These are phyloP conservation scores for Boulengeromyrus knoepffleri DNA, from an alignment of 2,113 vertebrate species.

Conservation along the genomic window DNA sequence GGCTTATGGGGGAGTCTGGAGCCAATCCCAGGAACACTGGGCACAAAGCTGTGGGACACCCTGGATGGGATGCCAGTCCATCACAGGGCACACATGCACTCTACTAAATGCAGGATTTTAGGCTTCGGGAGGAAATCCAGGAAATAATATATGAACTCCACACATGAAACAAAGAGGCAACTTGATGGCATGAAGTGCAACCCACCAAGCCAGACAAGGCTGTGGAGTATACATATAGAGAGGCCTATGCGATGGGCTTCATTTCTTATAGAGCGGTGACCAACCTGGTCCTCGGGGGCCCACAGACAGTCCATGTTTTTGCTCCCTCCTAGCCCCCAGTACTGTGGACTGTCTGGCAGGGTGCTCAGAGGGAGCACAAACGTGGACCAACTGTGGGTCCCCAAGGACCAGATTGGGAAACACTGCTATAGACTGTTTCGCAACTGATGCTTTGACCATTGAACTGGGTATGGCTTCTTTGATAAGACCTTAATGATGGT, in stretches of 20 bases:
- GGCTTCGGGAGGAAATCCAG: background rate
- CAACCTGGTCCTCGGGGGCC: background rate
- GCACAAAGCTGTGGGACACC: background rate
- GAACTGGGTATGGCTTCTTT: constrained; percentile 5
- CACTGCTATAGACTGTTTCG: background rate
- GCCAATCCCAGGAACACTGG: background rate
- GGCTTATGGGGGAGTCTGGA: background rate
- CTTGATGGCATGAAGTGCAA: background rate
- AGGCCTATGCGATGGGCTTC: background rate
- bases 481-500: background rate
- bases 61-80: background rate
- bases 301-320: background rate
- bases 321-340: background rate
- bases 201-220: background rate
- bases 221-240: background rate
- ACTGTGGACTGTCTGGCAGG: background rate
- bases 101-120: background rate
- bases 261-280: background rate
- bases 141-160: background rate
- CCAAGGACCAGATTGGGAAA: background rate
- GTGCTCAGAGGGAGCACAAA: background rate
- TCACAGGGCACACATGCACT: background rate
- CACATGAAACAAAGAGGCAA: background rate
- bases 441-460: background rate
- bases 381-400: background rate